phyloP scores from a whole-genome alignment of 2,113 vertebrate genomes.

The Scartelaos histophorus region DNA sequence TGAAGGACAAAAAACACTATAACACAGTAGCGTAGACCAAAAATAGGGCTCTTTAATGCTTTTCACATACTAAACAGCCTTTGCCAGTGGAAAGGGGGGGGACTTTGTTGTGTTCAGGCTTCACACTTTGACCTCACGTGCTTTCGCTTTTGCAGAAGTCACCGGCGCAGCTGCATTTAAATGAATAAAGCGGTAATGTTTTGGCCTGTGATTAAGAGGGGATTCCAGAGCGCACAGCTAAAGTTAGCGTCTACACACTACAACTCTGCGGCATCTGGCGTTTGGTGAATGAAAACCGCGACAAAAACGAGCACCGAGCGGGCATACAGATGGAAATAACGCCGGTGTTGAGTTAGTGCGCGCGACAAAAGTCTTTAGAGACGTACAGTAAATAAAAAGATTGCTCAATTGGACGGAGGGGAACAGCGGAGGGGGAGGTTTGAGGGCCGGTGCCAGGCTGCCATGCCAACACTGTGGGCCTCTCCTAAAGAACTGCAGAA shows the following conservation, averaged over 20 bases:
- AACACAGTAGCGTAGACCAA: no score
- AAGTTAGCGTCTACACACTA: neutral
- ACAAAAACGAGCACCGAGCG: neutral
- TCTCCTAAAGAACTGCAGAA: slow-evolving; percentile 43
- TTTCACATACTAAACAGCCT: neutral
- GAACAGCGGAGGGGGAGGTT: slow-evolving; percentile 42
- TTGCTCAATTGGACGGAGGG: slow-evolving; percentile 34
- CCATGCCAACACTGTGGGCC: slow-evolving; percentile 65
- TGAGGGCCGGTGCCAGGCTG: slow-evolving; percentile 61
- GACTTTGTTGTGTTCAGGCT: neutral
- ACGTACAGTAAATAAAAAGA: slow-evolving; percentile 62
- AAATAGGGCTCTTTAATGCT: neutral
- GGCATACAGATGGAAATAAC: neutral
- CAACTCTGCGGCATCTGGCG: neutral
- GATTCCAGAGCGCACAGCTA: neutral
- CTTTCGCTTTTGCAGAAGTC: neutral
- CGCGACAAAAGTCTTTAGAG: neutral
- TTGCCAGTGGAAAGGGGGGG: neutral
- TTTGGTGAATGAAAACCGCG: neutral
- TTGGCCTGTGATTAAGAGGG: neutral
- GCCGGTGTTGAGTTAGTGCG: neutral
- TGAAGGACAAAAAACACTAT: no score
- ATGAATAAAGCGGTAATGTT: neutral
- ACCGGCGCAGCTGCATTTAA: neutral
- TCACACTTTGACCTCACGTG: neutral